Percentiles rank a stretch among this genome's conserved stretches.
These are phyloP conservation scores for Epizoanthus ramosus DNA, from an alignment of 92 coral and sea anemone genomes.

Conservation along the genomic window DNA sequence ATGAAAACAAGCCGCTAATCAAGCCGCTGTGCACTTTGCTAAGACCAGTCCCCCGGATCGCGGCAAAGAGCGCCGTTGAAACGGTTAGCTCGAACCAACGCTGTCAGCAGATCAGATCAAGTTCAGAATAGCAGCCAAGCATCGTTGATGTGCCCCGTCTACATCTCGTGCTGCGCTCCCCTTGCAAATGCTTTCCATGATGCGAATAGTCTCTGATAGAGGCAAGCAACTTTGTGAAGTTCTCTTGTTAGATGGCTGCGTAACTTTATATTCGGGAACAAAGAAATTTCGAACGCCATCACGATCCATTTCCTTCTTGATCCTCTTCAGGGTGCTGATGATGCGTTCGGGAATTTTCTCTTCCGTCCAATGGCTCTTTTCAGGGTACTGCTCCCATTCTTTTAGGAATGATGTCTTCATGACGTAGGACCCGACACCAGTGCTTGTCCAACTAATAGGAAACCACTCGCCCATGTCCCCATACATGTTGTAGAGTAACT, in stretches of 20 bases:
- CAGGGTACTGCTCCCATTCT: constrained; percentile 20
- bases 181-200: constrained; percentile 10
- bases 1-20: too few species aligned
- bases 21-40: too few species aligned
- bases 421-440: constrained; percentile 11
- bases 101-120: background rate
- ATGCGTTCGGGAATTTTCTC: constrained; percentile 23
- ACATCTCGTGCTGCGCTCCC: background rate
- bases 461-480: background rate
- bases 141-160: too few species aligned
- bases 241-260: background rate
- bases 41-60: too few species aligned
- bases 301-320: background rate
- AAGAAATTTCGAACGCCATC: constrained; percentile 16
- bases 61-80: too few species aligned
- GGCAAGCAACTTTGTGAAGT: background rate
- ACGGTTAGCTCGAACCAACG: too few species aligned
- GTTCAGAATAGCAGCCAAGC: constrained; percentile 6
- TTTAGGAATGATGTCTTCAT: constrained; percentile 39
- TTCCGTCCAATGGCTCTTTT: constrained; percentile 11
- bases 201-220: background rate
- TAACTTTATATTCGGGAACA: background rate
- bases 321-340: constrained; percentile 25
- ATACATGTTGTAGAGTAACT: constrained; percentile 14
- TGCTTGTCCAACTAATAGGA: background rate